Percentiles rank a stretch among this genome's conserved stretches.
Evolutionary conservation across 2,797 vertebrate species (phyloP).

Genomic region (Mareca strepera): DNA sequence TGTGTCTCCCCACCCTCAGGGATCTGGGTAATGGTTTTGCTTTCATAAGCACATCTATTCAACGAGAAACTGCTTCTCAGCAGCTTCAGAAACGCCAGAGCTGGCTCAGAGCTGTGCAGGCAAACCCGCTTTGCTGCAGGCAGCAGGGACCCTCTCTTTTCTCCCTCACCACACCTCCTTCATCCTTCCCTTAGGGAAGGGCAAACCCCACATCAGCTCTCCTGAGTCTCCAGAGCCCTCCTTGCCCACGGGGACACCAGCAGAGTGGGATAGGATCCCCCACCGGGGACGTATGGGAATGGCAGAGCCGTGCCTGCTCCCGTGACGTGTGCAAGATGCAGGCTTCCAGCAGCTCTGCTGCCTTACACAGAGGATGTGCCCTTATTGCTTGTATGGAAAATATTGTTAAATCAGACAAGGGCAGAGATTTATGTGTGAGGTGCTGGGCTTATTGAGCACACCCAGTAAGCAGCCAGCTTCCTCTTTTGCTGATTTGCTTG

Average conservation of each 20-base stretch:
- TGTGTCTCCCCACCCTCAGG: neutral
- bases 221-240: neutral
- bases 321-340: accelerated
- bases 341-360: neutral
- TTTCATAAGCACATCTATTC: neutral
- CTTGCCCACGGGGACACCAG: neutral
- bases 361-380: neutral
- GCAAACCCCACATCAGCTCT: neutral
- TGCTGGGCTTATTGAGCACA: neutral
- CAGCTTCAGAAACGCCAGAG: neutral
- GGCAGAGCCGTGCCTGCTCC: neutral
- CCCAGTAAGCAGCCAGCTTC: neutral
- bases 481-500: neutral
- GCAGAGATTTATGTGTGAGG: neutral
- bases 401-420: neutral
- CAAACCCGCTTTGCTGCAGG: neutral
- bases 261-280: accelerated
- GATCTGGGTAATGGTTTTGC: neutral
- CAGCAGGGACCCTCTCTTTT: neutral
- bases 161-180: neutral
- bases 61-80: neutral
- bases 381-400: neutral
- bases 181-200: neutral
- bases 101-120: neutral
- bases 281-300: accelerated